Base-by-base conservation (phyloP, 2,888 invertebrate species). In the Diarsia brunnea region DNA sequence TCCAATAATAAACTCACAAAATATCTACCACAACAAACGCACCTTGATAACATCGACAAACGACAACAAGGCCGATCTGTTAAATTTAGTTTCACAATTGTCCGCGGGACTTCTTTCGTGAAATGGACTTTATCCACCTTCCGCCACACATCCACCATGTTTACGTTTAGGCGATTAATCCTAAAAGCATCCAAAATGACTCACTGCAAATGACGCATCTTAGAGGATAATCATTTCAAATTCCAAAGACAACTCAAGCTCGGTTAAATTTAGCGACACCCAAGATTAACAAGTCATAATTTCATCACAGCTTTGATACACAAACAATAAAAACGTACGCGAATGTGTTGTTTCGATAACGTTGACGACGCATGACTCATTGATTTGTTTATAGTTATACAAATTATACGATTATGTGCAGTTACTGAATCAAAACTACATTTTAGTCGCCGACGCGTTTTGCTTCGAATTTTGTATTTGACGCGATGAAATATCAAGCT, bases 321-420 rank as follows among this genome's bases (percentile, higher is more conserved):
- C 27, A 67, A 77, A 60, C 58, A 78, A 60, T 60, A 78, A 27
- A 43, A 19, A 53, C 24, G 14, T 14, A 4, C 55, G 19, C 63
- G 38, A 60, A 53, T 27, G 24, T 66, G 69, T 64, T 47, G 71
- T 82, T 73, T 2, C 38, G 61, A 66, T 55, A 79, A 70, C 84
- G 84, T 77, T 82, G 76, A 65, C 27, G 55, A 71, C 60, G 19
- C n/a, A 63, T 86, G 84, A 85, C 64, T 85, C 84, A 81, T 67
- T 60, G 68, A 78, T 76, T 80, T 75, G 77, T 80, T 69, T 78
- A 73, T 64, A 73, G 78, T 69, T 78, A 73, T 64, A 73, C 55
- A 58, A 66, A 74, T 72, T 73, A 58, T 51, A 69, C 53, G 55
- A 74, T 69, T 70, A 67, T 65, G 55, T 65, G 67, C 64, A 68